phyloP scores from a whole-genome alignment of 2,888 invertebrate species.

The Pseudoips prasinana region DNA sequence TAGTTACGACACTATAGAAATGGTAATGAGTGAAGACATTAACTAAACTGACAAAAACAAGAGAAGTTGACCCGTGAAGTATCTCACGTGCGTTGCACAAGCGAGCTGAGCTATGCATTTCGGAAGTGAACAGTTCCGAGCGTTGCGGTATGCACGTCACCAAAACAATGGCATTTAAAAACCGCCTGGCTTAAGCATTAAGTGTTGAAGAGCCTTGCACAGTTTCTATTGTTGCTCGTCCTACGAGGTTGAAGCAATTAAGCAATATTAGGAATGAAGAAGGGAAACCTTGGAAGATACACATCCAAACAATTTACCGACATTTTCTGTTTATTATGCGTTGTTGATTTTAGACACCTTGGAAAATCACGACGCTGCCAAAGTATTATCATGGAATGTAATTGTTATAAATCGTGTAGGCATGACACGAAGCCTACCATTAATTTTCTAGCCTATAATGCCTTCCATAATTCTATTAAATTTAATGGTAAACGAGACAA shows the following conservation, averaged over 20 bases:
- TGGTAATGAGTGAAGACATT: conserved; percentile 48
- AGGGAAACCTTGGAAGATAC: conserved; percentile 56
- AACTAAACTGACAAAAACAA: conserved; percentile 47
- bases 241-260: conserved; percentile 68
- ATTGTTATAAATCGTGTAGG: conserved; percentile 9
- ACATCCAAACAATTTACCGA: conserved; percentile 29
- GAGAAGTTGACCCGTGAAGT: conserved; percentile 45
- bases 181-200: conserved; percentile 52
- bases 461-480: conserved; percentile 18
- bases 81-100: conserved; percentile 55
- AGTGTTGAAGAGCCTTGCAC: conserved; percentile 45
- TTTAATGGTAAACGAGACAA: conserved; percentile 20
- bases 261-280: conserved; percentile 57
- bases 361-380: conserved; percentile 24
- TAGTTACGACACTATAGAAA: conserved; percentile 45
- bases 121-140: conserved; percentile 68
- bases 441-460: conserved; percentile 10
- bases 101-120: conserved; percentile 42
- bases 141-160: too few species aligned
- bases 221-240: conserved; percentile 60
- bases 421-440: conserved; percentile 11
- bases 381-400: conserved; percentile 3
- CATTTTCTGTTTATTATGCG: conserved; percentile 20
- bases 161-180: conserved; percentile 58
- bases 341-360: conserved; percentile 28